phyloP scores from a whole-genome alignment of 2,888 invertebrate genomes.

The Noctua janthina region DNA sequence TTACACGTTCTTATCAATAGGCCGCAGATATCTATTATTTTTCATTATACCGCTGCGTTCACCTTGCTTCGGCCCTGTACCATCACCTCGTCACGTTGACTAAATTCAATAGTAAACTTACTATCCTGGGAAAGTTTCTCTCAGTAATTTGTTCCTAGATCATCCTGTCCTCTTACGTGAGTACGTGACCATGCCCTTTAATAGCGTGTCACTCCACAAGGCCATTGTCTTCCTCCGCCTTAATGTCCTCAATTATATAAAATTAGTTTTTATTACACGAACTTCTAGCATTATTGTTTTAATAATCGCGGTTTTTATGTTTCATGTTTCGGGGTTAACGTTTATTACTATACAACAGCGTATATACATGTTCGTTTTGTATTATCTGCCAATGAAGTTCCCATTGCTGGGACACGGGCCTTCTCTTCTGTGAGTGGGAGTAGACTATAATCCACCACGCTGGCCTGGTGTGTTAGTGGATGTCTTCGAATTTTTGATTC shows the following conservation, averaged over 20 bases:
- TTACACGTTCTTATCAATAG: not conserved
- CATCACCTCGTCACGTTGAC: not conserved
- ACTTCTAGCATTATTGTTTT: constrained; percentile 52
- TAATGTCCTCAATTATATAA: constrained; percentile 40
- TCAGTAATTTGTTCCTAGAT: constrained; percentile 20
- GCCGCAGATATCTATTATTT: not conserved
- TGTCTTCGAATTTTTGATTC: not conserved
- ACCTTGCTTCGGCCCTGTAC: not conserved
- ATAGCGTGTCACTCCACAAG: constrained; percentile 24
- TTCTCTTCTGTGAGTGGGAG: not conserved
- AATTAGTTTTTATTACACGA: constrained; percentile 54
- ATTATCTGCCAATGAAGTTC: not conserved
- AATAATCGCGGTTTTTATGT: constrained; percentile 37
- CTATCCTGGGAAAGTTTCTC: constrained; percentile 17
- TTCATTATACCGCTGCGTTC: not conserved
- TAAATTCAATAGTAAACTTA: constrained; percentile 7
- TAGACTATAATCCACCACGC: not conserved
- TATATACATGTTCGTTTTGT: not conserved
- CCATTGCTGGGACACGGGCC: not conserved
- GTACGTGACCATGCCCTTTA: constrained; percentile 44
- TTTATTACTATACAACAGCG: constrained; percentile 37
- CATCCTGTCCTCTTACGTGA: constrained; percentile 35
- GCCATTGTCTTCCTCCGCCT: constrained; percentile 32
- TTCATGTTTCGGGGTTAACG: constrained; percentile 32
- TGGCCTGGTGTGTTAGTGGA: not conserved